Conservation (phyloP, 2,113 vertebrate species). For the Neodontobutis hainanensis region DNA sequence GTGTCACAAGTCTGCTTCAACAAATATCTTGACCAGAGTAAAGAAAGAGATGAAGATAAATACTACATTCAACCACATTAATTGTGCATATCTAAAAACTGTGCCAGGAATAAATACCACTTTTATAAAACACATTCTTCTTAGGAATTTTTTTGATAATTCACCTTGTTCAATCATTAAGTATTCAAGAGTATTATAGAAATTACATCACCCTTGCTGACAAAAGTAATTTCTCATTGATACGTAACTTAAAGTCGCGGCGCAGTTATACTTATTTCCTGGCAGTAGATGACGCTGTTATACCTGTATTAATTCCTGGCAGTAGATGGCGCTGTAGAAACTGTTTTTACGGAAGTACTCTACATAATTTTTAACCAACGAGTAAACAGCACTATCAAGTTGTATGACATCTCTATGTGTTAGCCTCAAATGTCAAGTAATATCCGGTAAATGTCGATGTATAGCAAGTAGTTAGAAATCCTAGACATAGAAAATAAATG, state of each 20-base stretch:
- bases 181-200: no score
- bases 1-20: neutral
- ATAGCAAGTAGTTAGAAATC: neutral
- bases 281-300: conserved; percentile 28
- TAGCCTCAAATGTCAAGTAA: conserved; percentile 22
- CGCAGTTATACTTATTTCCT: neutral
- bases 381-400: conserved; percentile 54
- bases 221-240: no score
- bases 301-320: conserved; percentile 7
- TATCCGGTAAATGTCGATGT: neutral
- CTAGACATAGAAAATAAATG: neutral
- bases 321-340: conserved; percentile 40
- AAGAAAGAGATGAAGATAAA: neutral
- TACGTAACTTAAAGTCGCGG: no score
- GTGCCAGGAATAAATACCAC: no score
- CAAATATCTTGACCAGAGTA: no score
- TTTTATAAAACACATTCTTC: no score
- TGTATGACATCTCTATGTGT: conserved; percentile 34
- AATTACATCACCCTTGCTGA: no score
- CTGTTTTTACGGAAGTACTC: conserved; percentile 50
- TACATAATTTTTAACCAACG: conserved; percentile 26
- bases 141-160: no score
- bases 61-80: no score
- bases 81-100: no score
- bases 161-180: no score